Evolutionary conservation across 2,797 vertebrate genomes (phyloP).

Genomic region (Sorex maritimensis): DNA sequence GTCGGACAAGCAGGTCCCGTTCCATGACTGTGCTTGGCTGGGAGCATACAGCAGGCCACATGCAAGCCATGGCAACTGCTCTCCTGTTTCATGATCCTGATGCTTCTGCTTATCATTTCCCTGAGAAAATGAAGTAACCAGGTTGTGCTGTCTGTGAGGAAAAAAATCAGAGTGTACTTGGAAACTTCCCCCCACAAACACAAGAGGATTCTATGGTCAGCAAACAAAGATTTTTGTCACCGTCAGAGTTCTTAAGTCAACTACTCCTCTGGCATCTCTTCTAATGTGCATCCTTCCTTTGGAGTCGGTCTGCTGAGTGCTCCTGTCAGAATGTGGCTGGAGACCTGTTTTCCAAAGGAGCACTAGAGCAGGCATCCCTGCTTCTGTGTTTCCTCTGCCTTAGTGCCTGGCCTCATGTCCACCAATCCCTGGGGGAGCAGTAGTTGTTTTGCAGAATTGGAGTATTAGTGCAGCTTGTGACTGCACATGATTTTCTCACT

Average conservation of each 20-base stretch:
- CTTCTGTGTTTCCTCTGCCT: neutral
- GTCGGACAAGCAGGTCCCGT: neutral
- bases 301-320: neutral
- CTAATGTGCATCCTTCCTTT: slow-evolving; percentile 2
- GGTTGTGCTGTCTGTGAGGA: slow-evolving; percentile 4
- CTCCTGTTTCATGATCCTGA: too few relatives aligned
- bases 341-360: slow-evolving; percentile 7
- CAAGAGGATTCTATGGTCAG: slow-evolving; percentile 70
- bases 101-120: neutral
- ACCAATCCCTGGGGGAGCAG: too few relatives aligned
- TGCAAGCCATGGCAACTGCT: neutral
- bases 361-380: neutral
- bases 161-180: slow-evolving; percentile 65
- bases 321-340: slow-evolving; percentile 54
- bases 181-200: slow-evolving; percentile 49
- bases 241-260: slow-evolving; percentile 26
- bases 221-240: slow-evolving; percentile 56
- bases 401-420: neutral
- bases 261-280: slow-evolving; percentile 66
- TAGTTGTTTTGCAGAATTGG: too few relatives aligned
- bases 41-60: neutral
- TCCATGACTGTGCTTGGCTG: neutral
- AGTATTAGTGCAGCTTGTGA: too few relatives aligned
- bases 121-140: slow-evolving; percentile 52
- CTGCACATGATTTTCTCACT: too few relatives aligned